Percentiles rank a stretch among this genome's conserved stretches.
phyloP scores from a whole-genome alignment of 2,888 invertebrate species.

The Lumbricus terrestris region DNA sequence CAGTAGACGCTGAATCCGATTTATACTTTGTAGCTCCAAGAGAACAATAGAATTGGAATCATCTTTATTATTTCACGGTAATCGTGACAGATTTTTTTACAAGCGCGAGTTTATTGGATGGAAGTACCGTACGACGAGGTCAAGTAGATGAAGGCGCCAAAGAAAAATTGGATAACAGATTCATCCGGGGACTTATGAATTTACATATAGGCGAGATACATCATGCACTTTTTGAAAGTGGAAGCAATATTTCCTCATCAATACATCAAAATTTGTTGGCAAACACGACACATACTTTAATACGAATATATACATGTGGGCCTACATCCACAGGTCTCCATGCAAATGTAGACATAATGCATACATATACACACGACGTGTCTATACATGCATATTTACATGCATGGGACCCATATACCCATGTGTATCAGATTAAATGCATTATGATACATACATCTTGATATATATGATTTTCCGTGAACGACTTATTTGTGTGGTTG shows the following conservation, averaged over 20 bases:
- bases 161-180: background rate
- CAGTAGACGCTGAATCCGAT: background rate
- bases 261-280: no score
- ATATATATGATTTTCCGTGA: background rate
- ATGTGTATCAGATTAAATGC: background rate
- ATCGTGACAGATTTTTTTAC: background rate
- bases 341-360: no score
- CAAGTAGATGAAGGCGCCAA: background rate
- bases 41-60: background rate
- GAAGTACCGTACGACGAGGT: constrained; percentile 3
- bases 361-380: no score
- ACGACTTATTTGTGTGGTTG: background rate
- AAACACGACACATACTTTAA: no score
- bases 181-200: background rate
- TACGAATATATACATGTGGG: no score
- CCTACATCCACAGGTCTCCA: no score
- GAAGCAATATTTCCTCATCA: no score
- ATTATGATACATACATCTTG: background rate
- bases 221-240: no score
- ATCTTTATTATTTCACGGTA: background rate
- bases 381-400: background rate
- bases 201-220: background rate
- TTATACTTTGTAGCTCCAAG: background rate
- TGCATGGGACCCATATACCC: background rate
- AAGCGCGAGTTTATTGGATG: background rate